Evolutionary conservation across 2,113 vertebrate species (phyloP).

Genomic region (Lipophrys pholis): DNA sequence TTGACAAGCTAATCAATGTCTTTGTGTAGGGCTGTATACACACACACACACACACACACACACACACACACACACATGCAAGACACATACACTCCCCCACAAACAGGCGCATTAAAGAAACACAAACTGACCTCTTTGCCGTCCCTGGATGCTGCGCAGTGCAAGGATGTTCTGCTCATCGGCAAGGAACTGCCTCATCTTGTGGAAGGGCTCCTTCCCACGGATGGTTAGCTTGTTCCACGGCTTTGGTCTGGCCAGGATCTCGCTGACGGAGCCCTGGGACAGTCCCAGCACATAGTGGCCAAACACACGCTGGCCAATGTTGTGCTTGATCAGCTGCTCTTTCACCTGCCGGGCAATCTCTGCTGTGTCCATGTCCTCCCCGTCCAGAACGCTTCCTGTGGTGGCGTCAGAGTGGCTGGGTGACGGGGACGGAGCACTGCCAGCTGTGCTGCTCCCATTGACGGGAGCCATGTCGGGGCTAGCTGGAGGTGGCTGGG

Average conservation of each 20-base stretch:
- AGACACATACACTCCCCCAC: conserved; percentile 19
- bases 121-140: conserved; percentile 93
- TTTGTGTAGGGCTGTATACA: conserved; percentile 63
- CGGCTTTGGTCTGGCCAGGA: conserved; percentile 95
- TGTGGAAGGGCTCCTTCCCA: conserved; percentile 98
- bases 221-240: conserved; percentile 97
- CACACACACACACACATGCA: conserved; percentile 20
- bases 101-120: neutral
- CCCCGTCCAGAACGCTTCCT: conserved; percentile 89
- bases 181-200: conserved; percentile 98
- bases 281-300: conserved; percentile 97
- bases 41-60: conserved; percentile 51
- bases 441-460: conserved; percentile 87
- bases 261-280: conserved; percentile 97
- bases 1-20: conserved; percentile 75
- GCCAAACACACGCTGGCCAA: conserved; percentile 96
- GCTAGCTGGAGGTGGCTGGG: conserved; percentile 84
- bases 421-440: conserved; percentile 89
- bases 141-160: conserved; percentile 95
- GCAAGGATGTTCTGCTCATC: conserved; percentile 98
- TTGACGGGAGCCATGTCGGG: conserved; percentile 89
- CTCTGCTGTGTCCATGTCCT: conserved; percentile 96
- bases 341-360: conserved; percentile 98
- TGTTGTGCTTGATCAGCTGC: conserved; percentile 99
- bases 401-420: conserved; percentile 91